These are phyloP conservation scores for Adelges cooleyi DNA, from an alignment of 1,140 invertebrate genomes.

Conservation along the genomic window DNA sequence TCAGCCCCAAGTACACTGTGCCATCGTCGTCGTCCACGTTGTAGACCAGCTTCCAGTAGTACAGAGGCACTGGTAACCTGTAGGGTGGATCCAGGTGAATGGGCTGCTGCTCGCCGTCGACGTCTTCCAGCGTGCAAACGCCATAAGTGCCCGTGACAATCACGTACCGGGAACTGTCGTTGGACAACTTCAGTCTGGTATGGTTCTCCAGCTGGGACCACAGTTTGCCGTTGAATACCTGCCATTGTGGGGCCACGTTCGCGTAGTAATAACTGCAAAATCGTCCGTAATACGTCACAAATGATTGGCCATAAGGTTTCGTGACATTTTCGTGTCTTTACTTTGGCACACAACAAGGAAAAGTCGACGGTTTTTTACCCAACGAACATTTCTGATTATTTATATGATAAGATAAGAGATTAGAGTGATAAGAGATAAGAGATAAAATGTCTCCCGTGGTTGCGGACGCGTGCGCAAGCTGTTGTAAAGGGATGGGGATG, in stretches of 20 bases:
- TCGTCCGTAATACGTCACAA: no score
- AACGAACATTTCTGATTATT: no score
- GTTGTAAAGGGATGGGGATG: no score
- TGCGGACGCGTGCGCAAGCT: no score
- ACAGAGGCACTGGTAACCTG: slow-evolving; percentile 42
- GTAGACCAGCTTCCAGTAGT: slow-evolving; percentile 51
- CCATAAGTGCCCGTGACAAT: slow-evolving; percentile 49
- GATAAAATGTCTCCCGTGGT: no score
- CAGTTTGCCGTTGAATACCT: slow-evolving; percentile 44
- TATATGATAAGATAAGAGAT: no score
- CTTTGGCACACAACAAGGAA: no score
- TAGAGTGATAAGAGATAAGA: no score
- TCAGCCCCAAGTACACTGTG: slow-evolving; percentile 49
- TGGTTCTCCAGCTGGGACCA: slow-evolving; percentile 38
- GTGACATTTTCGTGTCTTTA: no score
- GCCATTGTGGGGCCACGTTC: slow-evolving; percentile 47
- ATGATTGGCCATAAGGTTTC: no score
- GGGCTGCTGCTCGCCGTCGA: slow-evolving; percentile 37
- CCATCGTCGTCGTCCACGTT: slow-evolving; percentile 42
- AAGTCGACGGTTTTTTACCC: no score
- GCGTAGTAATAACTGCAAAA: slow-evolving; percentile 45
- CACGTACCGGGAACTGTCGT: slow-evolving; percentile 36
- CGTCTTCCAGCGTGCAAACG: slow-evolving; percentile 41
- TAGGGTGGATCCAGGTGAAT: slow-evolving; percentile 42
- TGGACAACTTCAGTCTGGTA: background rate